Percentiles rank a stretch among this genome's conserved stretches.
Evolutionary conservation across 2,888 invertebrate genomes (phyloP).

Genomic region (Eupithecia pulchellata): DNA sequence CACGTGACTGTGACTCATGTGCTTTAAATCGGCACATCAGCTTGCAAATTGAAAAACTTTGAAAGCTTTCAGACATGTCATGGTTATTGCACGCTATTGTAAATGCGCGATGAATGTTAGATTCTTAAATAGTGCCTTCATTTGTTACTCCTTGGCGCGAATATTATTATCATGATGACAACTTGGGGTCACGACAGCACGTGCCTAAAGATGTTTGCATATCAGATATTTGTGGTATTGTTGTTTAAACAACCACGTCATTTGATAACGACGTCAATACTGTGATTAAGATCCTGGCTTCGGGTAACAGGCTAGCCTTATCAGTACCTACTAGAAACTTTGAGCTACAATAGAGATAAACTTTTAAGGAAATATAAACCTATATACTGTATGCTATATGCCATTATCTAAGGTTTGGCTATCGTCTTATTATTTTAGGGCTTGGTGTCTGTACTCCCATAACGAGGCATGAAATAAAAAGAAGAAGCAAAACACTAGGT

Average conservation of each 20-base stretch:
- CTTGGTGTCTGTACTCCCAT: no score
- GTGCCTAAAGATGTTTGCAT: conserved; percentile 41
- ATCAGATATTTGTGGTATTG: conserved; percentile 16
- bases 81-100: conserved; percentile 24
- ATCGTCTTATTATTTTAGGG: no score
- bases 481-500: no score
- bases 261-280: conserved; percentile 22
- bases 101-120: conserved; percentile 23
- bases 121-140: conserved; percentile 31
- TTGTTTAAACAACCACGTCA: conserved; percentile 34
- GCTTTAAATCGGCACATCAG: conserved; percentile 13
- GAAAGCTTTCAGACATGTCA: conserved; percentile 20
- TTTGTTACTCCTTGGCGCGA: conserved; percentile 33
- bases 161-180: conserved; percentile 33
- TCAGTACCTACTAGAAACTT: neutral
- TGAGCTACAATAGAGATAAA: neutral
- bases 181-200: conserved; percentile 53
- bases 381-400: no score
- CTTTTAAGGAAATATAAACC: neutral
- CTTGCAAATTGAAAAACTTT: conserved; percentile 28
- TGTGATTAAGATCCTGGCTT: neutral
- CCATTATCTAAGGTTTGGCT: no score
- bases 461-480: no score
- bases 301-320: neutral
- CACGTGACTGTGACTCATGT: conserved; percentile 12